Evolutionary conservation across 2,113 vertebrate genomes (phyloP), one percentile per base, ranked within the genome.

Genomic region (Emydura subglobosa): DNA sequence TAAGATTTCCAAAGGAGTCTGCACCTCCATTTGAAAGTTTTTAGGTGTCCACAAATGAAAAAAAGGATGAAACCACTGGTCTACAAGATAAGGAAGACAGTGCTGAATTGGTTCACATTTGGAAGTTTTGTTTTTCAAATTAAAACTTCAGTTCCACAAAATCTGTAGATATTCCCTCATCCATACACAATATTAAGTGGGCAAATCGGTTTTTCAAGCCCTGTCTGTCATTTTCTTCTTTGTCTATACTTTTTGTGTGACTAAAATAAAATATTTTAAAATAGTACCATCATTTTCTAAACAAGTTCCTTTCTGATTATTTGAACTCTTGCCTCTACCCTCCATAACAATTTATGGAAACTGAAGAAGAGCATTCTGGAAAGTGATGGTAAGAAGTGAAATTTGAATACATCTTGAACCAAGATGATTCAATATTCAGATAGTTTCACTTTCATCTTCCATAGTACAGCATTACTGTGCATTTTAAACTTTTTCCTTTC

Each of bases 381-480:
- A 61, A 90, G 49, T 9, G 57, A 25, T 1, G 65, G 10, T 72
- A 91, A 55, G 54, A 55, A 79, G 42, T 29, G 39, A 78, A 87
- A 27, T 53, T 7, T 68, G 61, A 68, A 68, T n/a, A n/a, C 34
- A 78, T 19, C 27, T 53, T 50, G 21, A 74, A 61, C n/a, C n/a
- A 42, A 74, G 68, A 16, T 10, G 25, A 79, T 59, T 47, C 17
- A 83, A 76, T 49, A 31, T 13, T 51, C 44, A 59, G 24, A 59
- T 13, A 53, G 22, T 19, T 87, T 85, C 10, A 89, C 81, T 89
- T 83, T 87, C 39, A 68, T 17, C 59, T 89, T 96, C 86, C 72
- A 47, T 2, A 9, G 6, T 1, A 80, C 1, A 65, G 53, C 14
- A 87, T 3, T 74, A 17, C 31, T 25, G 34, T 0, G 42, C 13